Conservation (phyloP, 2,888 invertebrate genomes). For the Proisotoma minuta region DNA sequence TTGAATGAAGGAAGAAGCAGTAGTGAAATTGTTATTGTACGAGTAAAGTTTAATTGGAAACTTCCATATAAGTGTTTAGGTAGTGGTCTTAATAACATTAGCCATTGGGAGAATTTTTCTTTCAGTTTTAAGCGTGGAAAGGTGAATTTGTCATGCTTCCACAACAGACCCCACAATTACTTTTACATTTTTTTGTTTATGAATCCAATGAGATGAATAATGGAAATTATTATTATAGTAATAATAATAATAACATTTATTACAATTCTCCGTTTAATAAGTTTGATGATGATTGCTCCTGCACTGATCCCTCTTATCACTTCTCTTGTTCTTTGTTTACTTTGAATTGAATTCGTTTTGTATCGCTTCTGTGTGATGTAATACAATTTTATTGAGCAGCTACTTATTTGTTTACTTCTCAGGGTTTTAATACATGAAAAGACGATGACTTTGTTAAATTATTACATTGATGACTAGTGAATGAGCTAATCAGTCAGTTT, state of each 20-base stretch:
- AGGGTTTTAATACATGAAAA: not conserved
- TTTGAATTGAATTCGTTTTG: too few species aligned
- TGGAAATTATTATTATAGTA: conserved; percentile 3
- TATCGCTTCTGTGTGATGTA: not conserved
- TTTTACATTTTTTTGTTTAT: not conserved
- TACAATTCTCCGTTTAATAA: too few species aligned
- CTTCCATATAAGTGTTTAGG: not conserved
- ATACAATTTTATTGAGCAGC: not conserved
- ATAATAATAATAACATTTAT: too few species aligned
- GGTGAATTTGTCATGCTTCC: conserved; percentile 4
- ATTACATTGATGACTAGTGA: not conserved
- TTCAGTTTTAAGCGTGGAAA: conserved; percentile 1
- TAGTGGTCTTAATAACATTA: too few species aligned
- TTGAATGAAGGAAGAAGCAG: too few species aligned
- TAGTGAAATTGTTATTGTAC: too few species aligned
- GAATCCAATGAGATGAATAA: conserved; percentile 1
- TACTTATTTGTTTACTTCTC: too few species aligned
- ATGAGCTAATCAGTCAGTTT: not conserved
- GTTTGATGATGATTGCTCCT: too few species aligned
- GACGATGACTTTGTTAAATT: not conserved
- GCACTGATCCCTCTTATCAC: too few species aligned
- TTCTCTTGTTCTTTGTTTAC: too few species aligned
- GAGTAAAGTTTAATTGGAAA: not conserved
- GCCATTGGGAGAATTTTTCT: not conserved
- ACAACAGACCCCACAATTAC: not conserved